Evolutionary conservation across 2,113 vertebrate species (phyloP).

Genomic region (Limnothrissa miodon): DNA sequence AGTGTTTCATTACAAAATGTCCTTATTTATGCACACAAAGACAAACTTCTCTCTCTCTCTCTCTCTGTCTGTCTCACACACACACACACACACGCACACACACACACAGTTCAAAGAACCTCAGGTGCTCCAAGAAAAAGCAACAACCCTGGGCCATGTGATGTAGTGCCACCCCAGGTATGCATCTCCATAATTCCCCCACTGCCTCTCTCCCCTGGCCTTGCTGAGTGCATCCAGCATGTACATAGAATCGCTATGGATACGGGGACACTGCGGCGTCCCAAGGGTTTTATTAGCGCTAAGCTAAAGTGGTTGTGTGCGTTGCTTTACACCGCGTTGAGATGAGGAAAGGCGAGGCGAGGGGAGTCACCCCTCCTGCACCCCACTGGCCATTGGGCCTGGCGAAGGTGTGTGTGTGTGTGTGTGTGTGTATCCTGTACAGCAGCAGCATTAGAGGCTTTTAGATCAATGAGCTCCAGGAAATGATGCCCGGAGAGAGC

Average conservation of each 20-base stretch:
- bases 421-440: neutral
- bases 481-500: constrained; percentile 36
- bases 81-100: neutral
- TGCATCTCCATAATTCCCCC: neutral
- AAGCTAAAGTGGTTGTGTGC: neutral
- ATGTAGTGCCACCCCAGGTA: neutral
- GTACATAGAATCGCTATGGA: neutral
- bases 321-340: neutral
- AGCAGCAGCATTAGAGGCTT: constrained; percentile 52
- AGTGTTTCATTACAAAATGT: no score
- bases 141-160: no score
- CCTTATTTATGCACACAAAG: no score
- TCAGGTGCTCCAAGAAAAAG: neutral
- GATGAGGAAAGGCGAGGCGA: neutral
- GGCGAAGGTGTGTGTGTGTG: no score
- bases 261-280: neutral
- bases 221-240: neutral
- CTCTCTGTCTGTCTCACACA: no score
- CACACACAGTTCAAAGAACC: neutral
- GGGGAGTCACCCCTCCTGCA: neutral
- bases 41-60: no score
- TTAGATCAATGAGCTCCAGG: constrained; percentile 64
- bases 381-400: neutral
- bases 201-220: neutral
- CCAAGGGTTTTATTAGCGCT: neutral